These are phyloP conservation scores for Leptopilina syphax DNA, from an alignment of 2,888 invertebrate species.

Conservation along the genomic window DNA sequence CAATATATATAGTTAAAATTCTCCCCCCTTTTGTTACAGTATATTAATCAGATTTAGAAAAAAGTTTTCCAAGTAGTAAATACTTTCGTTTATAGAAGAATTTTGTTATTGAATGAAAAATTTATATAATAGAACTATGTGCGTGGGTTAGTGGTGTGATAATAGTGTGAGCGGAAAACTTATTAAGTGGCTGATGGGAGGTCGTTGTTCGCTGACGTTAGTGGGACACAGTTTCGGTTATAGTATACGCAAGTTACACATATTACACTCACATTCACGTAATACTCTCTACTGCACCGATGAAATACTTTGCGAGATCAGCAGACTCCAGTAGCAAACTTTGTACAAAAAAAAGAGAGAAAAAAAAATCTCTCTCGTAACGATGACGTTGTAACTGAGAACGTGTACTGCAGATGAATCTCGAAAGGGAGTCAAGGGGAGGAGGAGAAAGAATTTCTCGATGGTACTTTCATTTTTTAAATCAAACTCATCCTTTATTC, in stretches of 20 bases:
- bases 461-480: conserved; percentile 39
- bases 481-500: neutral
- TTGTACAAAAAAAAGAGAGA: neutral
- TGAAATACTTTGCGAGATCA: conserved; percentile 39
- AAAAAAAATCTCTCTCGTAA: conserved; percentile 20
- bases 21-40: too few species aligned
- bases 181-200: conserved; percentile 52
- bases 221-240: conserved; percentile 71
- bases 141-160: neutral
- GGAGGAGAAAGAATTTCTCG: neutral
- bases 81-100: neutral
- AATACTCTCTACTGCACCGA: neutral
- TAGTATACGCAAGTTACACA: conserved; percentile 53
- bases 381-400: conserved; percentile 25
- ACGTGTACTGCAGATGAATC: conserved; percentile 13
- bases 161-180: conserved; percentile 33
- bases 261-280: neutral
- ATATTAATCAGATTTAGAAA: too few species aligned
- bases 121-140: neutral
- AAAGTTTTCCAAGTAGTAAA: too few species aligned
- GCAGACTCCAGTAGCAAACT: conserved; percentile 30
- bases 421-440: too few species aligned
- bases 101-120: conserved; percentile 12
- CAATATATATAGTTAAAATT: too few species aligned
- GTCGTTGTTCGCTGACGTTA: conserved; percentile 69